A percentile compares a stretch with the other conserved stretches of the same genome.
Conservation (phyloP, 2,797 vertebrate species). For the Arrhamphus sclerolepis region DNA sequence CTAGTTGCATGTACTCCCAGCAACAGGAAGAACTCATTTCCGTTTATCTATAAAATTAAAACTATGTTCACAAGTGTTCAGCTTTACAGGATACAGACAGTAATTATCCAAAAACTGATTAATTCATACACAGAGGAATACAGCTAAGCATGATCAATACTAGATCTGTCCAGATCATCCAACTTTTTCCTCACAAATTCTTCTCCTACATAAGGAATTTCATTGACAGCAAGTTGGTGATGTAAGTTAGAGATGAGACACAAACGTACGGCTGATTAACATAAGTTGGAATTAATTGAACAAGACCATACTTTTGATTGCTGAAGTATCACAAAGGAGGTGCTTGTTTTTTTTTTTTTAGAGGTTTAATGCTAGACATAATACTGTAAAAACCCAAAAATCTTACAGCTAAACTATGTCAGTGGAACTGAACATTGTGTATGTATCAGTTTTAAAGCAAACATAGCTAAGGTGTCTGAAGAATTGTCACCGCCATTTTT, state of each 20-base stretch:
- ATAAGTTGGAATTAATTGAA: not conserved
- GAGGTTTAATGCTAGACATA: constrained; percentile 10
- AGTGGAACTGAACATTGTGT: not conserved
- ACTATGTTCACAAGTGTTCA: not conserved
- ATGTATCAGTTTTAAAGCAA: constrained; percentile 12
- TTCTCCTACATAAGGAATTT: no score
- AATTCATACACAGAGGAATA: not conserved
- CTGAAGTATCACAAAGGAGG: constrained; percentile 35
- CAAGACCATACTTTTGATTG: constrained; percentile 12
- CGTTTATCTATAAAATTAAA: constrained; percentile 1
- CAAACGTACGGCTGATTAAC: constrained; percentile 14
- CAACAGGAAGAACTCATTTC: constrained; percentile 4
- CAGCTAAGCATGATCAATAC: no score
- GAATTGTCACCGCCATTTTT: not conserved
- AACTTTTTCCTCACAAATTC: not conserved
- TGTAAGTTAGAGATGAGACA: constrained; percentile 6
- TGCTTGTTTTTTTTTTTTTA: constrained; percentile 50
- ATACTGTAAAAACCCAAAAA: no score
- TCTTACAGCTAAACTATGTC: constrained; percentile 8
- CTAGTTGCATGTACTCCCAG: not conserved
- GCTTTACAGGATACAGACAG: not conserved
- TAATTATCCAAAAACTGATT: constrained; percentile 17
- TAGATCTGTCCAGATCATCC: not conserved
- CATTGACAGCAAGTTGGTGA: constrained; percentile 16
- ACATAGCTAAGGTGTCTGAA: not conserved